Evolutionary conservation across 1,140 invertebrate genomes (phyloP).

Genomic region (Caerostris darwini): DNA sequence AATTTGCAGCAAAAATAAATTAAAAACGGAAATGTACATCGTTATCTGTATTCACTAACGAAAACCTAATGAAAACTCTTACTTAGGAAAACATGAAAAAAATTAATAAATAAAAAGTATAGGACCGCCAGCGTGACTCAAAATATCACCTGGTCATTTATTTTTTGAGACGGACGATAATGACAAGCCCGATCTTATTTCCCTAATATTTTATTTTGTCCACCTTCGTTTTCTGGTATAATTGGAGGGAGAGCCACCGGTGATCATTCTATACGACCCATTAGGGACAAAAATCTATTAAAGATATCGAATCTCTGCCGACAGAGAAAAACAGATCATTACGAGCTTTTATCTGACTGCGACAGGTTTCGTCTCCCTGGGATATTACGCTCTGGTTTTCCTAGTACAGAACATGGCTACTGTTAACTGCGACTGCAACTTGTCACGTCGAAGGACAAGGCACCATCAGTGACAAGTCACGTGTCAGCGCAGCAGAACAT

Average conservation of each 20-base stretch:
- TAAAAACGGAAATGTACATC: background rate
- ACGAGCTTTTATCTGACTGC: slow-evolving; percentile 39
- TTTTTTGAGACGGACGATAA: no score
- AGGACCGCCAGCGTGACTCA: no score
- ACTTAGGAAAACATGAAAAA: background rate
- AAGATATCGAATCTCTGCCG: slow-evolving; percentile 41
- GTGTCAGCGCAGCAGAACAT: background rate
- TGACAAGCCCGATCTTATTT: no score
- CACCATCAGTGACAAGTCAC: slow-evolving; percentile 26
- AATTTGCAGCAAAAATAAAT: no score
- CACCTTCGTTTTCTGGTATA: no score
- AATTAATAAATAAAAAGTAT: no score
- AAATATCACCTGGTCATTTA: no score
- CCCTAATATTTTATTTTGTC: no score
- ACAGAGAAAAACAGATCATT: background rate
- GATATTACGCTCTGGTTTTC: background rate
- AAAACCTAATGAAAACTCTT: background rate
- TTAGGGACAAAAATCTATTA: slow-evolving; percentile 51
- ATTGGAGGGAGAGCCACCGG: background rate
- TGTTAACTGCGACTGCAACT: background rate
- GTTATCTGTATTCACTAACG: background rate
- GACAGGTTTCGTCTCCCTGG: slow-evolving; percentile 44
- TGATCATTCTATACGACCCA: slow-evolving; percentile 20
- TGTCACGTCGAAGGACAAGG: background rate
- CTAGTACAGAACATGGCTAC: background rate